A percentile compares a stretch with the other conserved stretches of the same genome.
Conservation (phyloP, 2,888 invertebrate genomes). For the Rhagonycha lutea region DNA sequence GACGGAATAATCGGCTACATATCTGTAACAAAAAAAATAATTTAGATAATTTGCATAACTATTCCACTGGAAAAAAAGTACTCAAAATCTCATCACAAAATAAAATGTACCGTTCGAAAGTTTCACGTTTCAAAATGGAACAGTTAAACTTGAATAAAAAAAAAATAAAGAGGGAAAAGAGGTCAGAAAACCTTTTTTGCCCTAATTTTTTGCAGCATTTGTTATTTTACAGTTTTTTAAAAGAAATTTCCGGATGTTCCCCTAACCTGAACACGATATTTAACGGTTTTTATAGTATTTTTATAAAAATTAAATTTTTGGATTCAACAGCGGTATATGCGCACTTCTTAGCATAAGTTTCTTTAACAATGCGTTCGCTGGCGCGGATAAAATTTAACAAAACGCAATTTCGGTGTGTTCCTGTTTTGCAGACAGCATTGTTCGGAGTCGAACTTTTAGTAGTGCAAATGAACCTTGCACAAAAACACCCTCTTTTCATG, state of each 20-base stretch:
- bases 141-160: neutral
- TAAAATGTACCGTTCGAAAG: neutral
- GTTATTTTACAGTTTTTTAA: neutral
- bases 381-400: slow-evolving; percentile 10
- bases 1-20: neutral
- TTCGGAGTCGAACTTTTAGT: slow-evolving; percentile 15
- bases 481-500: slow-evolving; percentile 27
- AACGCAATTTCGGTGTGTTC: slow-evolving; percentile 25
- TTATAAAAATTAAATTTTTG: neutral
- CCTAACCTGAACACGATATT: neutral
- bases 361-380: neutral
- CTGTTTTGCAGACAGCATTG: slow-evolving; percentile 31
- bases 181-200: neutral
- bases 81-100: neutral
- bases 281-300: neutral
- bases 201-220: neutral
- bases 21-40: neutral
- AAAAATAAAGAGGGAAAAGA: neutral
- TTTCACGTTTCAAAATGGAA: neutral
- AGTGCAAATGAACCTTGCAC: slow-evolving; percentile 30
- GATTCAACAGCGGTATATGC: neutral
- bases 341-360: neutral
- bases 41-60: neutral
- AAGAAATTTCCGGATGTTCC: neutral
- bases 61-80: neutral